Conservation (phyloP, 2,797 vertebrate genomes). For the Siniperca obscura region DNA sequence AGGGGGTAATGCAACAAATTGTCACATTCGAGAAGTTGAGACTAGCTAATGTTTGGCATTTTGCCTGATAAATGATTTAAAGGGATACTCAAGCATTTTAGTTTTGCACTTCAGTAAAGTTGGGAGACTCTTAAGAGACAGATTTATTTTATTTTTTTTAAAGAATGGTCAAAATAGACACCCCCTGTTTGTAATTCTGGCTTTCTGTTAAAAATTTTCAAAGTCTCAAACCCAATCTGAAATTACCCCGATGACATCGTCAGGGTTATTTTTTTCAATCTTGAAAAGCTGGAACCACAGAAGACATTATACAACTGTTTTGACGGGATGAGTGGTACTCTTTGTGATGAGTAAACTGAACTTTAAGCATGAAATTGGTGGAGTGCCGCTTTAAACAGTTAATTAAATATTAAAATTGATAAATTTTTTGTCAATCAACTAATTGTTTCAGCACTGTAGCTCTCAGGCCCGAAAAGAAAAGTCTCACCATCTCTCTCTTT, state of each 20-base stretch:
- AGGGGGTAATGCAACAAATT: neutral
- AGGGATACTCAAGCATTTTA: neutral
- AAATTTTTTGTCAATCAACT: neutral
- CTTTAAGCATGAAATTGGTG: neutral
- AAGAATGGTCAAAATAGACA: neutral
- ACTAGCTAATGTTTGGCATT: neutral
- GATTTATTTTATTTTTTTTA: too few relatives aligned
- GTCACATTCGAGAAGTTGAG: neutral
- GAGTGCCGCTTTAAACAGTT: neutral
- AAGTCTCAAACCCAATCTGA: neutral
- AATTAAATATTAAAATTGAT: neutral
- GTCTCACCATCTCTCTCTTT: conserved; percentile 93
- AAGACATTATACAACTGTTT: neutral
- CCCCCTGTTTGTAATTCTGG: neutral
- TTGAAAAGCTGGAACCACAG: neutral
- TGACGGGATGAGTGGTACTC: neutral
- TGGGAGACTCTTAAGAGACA: neutral
- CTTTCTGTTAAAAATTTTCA: neutral
- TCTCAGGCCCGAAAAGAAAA: neutral
- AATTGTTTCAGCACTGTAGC: too few relatives aligned
- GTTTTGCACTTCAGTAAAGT: neutral
- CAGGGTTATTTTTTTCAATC: neutral
- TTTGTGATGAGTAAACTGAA: neutral
- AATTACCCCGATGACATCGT: neutral
- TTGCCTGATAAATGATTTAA: conserved; percentile 3